Evolutionary conservation across 2,113 vertebrate species (phyloP), one percentile per base, ranked within the genome.

Genomic region (Ascaphus truei): DNA sequence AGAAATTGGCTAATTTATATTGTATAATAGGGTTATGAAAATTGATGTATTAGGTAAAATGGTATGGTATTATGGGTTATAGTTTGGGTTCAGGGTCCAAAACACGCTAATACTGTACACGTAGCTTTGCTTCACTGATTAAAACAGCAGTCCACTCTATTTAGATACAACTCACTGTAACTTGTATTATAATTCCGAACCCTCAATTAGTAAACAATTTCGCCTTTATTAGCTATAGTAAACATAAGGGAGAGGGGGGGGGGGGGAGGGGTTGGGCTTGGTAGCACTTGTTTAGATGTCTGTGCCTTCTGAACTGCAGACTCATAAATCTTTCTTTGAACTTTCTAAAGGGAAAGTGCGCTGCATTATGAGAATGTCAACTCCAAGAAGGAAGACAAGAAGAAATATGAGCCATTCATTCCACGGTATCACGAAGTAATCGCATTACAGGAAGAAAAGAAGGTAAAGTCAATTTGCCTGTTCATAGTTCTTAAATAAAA

Each of bases 351-450:
- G 75, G 71, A 85, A 78, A 78, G 63, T 50, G 27, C 63, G 64
- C 30, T 78, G 27, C 62, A 72, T 68, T 92, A 80, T 74, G 87
- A 91, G 82, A 92, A 93, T 39, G 53, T 89, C 78, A 93, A 89
- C 72, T 77, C 89, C 76, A 85, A 84, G 77, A 90, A 79, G 76
- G 78, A 86, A 62, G 73, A 81, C 57, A 82, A 67, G 71, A 73
- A 71, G 74, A 84, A 79, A 79, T 45, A 68, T 43, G 84, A 84
- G 64, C 77, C 82, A 58, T 71, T 79, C 62, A 66, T 89, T 61
- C 88, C 89, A 62, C 74, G 75, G 34, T 85, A 91, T 76, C 79
- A 82, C 57, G 85, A 92, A 67, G 68, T 84, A 72, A 78, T 89
- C 69, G 43, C 81, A 75, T 78, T 81, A 65, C 81, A 86, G 66